A percentile compares a stretch with the other conserved stretches of the same genome.
Evolutionary conservation across 2,888 invertebrate species (phyloP).

Genomic region (Eristalis intricaria): DNA sequence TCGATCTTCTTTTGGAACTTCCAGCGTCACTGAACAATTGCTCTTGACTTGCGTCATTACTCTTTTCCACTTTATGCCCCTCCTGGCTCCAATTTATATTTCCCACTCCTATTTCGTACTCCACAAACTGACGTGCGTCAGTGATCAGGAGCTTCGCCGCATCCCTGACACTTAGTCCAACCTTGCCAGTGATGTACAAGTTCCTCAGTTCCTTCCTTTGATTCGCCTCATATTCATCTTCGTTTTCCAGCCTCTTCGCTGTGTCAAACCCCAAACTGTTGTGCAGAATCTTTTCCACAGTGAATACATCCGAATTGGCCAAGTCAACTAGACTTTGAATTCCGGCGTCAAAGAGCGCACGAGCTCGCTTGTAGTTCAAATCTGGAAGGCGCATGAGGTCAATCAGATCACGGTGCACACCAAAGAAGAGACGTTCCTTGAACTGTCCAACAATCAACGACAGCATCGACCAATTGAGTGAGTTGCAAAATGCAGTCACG

Average conservation of each 20-base stretch:
- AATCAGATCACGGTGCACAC: constrained; percentile 94
- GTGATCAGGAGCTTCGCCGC: constrained; percentile 89
- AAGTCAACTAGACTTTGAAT: constrained; percentile 89
- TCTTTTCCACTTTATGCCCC: not conserved
- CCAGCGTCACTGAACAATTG: constrained; percentile 74
- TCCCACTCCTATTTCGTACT: constrained; percentile 88
- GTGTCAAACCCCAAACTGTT: constrained; percentile 93
- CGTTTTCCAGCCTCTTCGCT: constrained; percentile 87
- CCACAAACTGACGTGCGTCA: constrained; percentile 88
- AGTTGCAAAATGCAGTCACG: constrained; percentile 97
- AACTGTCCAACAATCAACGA: constrained; percentile 95
- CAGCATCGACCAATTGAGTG: constrained; percentile 95
- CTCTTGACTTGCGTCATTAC: constrained; percentile 39
- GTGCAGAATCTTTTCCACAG: constrained; percentile 89
- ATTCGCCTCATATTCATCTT: constrained; percentile 85
- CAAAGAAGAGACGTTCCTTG: constrained; percentile 96
- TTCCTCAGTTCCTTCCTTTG: constrained; percentile 87
- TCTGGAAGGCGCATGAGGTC: constrained; percentile 93
- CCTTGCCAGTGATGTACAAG: constrained; percentile 90
- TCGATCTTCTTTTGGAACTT: constrained; percentile 38
- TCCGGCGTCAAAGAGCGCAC: constrained; percentile 91
- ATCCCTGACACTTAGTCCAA: constrained; percentile 90
- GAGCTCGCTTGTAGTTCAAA: constrained; percentile 91
- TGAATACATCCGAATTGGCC: constrained; percentile 87
- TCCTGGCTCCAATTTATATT: constrained; percentile 85